These are phyloP conservation scores for Dryadula phaetusa DNA, from an alignment of 2,888 invertebrate species.

Conservation along the genomic window DNA sequence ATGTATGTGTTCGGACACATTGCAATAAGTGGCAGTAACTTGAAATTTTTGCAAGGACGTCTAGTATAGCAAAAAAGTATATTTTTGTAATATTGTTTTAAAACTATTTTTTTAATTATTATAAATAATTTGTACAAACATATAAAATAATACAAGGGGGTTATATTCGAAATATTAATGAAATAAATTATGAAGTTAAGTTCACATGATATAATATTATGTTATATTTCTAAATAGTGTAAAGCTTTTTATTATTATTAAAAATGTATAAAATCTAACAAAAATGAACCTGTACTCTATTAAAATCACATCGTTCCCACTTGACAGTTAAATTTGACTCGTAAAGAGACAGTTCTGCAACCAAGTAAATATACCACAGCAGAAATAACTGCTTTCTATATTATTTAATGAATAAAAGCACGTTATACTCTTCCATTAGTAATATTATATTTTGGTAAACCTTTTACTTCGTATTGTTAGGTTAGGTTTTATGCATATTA, in stretches of 20 bases:
- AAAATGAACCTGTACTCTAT: slow-evolving; percentile 10
- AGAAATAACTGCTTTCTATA: slow-evolving; percentile 26
- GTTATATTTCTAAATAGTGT: too few relatives aligned
- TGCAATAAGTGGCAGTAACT: too few relatives aligned
- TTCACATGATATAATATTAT: neutral
- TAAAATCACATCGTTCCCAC: slow-evolving; percentile 20
- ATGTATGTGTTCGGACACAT: too few relatives aligned
- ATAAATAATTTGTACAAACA: too few relatives aligned
- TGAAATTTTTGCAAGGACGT: too few relatives aligned
- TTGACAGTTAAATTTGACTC: slow-evolving; percentile 35
- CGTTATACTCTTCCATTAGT: slow-evolving; percentile 23
- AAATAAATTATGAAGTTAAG: neutral
- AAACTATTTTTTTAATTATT: too few relatives aligned
- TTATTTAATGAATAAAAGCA: slow-evolving; percentile 31
- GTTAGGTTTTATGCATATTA: neutral
- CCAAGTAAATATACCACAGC: slow-evolving; percentile 29
- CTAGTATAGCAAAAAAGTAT: too few relatives aligned
- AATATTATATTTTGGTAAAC: slow-evolving; percentile 22
- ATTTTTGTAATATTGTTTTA: too few relatives aligned
- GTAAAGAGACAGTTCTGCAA: slow-evolving; percentile 35
- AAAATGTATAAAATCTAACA: neutral
- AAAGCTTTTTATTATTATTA: neutral
- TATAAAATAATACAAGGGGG: too few relatives aligned
- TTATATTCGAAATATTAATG: too few relatives aligned
- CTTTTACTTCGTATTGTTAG: neutral